Evolutionary conservation across 2,888 invertebrate genomes (phyloP).

Genomic region (Plagiodera versicolora): DNA sequence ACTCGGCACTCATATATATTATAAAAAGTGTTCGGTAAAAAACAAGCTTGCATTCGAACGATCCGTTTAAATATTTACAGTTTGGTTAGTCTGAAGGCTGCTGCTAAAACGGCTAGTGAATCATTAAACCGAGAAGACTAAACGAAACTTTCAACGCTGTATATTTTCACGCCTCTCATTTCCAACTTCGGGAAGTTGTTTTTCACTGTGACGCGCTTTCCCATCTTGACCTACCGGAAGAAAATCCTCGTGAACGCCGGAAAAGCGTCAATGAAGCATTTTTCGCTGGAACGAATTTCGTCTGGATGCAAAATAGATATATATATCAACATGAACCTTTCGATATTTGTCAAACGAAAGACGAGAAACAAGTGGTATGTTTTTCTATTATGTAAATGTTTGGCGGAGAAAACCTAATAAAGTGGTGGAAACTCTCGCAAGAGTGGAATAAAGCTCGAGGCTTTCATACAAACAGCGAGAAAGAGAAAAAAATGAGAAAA

Average conservation of each 20-base stretch:
- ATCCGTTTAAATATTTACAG: conserved; percentile 1
- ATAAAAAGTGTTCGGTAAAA: not conserved
- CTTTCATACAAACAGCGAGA: conserved; percentile 28
- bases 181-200: no score
- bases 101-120: not conserved
- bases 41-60: not conserved
- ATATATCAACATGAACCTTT: no score
- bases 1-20: no score
- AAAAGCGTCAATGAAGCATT: not conserved
- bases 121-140: not conserved
- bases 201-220: no score
- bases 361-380: no score
- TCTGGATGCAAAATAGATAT: no score
- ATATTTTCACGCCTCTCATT: no score
- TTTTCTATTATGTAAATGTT: conserved; percentile 29
- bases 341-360: no score
- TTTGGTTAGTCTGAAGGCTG: not conserved
- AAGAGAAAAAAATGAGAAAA: conserved; percentile 10
- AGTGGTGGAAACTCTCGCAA: conserved; percentile 27
- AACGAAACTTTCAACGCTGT: no score
- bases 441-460: conserved; percentile 24
- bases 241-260: conserved; percentile 1
- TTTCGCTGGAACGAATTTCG: not conserved
- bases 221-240: conserved; percentile 48
- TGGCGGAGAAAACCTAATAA: conserved; percentile 14